Conservation (phyloP, 2,888 invertebrate species). For the Ctenicera cuprea region DNA sequence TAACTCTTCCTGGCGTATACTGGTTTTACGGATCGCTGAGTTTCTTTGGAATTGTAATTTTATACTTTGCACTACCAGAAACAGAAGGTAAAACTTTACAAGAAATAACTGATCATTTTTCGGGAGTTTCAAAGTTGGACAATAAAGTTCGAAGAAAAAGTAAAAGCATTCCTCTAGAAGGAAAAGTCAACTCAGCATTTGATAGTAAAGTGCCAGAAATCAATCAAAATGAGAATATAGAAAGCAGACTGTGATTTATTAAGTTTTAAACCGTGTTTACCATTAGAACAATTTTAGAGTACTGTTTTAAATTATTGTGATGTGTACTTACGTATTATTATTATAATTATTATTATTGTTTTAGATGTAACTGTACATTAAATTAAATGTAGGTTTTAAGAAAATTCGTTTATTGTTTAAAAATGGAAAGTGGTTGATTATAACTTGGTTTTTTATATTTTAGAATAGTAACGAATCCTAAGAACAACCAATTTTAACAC, state of each 20-base stretch:
- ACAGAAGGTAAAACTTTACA: constrained; percentile 86
- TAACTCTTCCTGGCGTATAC: constrained; percentile 84
- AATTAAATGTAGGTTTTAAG: no score
- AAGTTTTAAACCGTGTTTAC: constrained; percentile 3
- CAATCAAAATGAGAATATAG: constrained; percentile 33
- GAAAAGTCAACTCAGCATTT: constrained; percentile 54
- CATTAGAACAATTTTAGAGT: background rate
- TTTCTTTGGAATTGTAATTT: constrained; percentile 77
- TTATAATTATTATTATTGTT: no score
- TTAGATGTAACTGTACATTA: no score
- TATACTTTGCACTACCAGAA: constrained; percentile 85
- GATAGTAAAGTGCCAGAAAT: constrained; percentile 18
- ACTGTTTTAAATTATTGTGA: constrained; percentile 1
- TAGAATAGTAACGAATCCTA: no score
- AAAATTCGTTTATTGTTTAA: no score
- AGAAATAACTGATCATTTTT: constrained; percentile 83
- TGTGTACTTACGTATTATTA: no score
- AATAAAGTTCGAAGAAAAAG: constrained; percentile 72
- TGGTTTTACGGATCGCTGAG: constrained; percentile 81
- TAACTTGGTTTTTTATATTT: no score
- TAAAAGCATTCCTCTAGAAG: constrained; percentile 40
- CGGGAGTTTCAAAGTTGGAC: constrained; percentile 75
- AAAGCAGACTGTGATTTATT: constrained; percentile 44
- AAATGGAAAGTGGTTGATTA: no score
- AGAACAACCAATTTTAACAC: no score